These are phyloP conservation scores for Tokudaia muenninki DNA, from an alignment of 2,797 vertebrate genomes.

Conservation along the genomic window DNA sequence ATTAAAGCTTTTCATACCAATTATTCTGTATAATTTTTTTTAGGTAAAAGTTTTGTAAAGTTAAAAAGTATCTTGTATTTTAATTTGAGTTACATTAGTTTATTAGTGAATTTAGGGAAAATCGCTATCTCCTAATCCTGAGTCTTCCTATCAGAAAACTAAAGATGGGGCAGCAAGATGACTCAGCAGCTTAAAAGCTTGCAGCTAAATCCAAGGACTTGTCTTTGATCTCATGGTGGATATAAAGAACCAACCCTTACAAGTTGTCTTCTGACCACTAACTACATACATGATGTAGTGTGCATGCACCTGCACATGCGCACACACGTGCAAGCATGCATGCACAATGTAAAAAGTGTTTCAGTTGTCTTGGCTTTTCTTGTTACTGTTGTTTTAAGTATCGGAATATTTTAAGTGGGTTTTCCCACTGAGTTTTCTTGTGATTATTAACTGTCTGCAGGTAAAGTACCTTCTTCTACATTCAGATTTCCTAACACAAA, in stretches of 20 bases:
- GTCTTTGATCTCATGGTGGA: neutral
- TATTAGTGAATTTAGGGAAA: neutral
- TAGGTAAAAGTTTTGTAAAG: neutral
- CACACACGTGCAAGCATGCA: neutral
- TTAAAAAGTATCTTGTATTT: neutral
- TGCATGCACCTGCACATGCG: neutral
- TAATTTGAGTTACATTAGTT: slow-evolving; percentile 14
- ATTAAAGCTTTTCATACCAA: neutral
- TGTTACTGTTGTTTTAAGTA: neutral
- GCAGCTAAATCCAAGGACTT: neutral
- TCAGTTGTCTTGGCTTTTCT: neutral
- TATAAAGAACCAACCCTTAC: neutral
- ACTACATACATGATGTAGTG: neutral
- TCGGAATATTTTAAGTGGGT: neutral
- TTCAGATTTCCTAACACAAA: neutral
- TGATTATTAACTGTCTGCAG: neutral
- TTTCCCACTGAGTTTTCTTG: neutral
- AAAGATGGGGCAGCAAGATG: neutral
- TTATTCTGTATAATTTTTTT: neutral
- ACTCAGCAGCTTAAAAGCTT: too few species aligned
- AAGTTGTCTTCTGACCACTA: neutral
- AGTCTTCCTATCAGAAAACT: neutral
- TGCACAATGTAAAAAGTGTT: neutral
- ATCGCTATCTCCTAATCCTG: neutral
- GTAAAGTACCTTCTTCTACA: neutral